Base-by-base conservation (phyloP, 1,140 invertebrate species). In the Drosophila orena region DNA sequence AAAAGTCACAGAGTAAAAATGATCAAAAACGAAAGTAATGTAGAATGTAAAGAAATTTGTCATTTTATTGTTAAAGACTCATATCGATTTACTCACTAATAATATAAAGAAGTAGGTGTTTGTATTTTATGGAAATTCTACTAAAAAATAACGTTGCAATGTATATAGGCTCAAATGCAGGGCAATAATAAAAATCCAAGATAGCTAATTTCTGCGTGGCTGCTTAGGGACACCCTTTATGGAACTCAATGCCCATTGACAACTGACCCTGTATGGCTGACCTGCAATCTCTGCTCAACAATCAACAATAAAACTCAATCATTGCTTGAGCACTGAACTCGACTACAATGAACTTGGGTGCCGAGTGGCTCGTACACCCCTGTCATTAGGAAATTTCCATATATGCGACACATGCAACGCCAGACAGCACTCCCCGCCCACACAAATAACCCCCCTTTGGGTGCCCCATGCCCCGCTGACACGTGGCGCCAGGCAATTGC, bases 331-430 rank as follows among this genome's bases (percentile, higher is more conserved):
- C 71, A 71, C 46, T 66, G 42, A 68, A 77, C 61, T 65, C 42
- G 59, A 71, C 71, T 46, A 35, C 81, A 77, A 50, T 43, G 72
- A 79, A 79, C 77, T 71, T 69, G 55, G 71, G 47, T 43, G 42
- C 74, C 42, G 44, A 34, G 40, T 57, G 30, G 30, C 30, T 30
- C 7, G 59, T 62, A 75, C 71, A 35, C 72, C 80, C 76, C 80
- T 79, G 71, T 84, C 71, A 84, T 84, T 84, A 84, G 40, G 68
- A 59, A 79, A 84, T 84, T 84, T 84, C 72, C 80, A 84, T 84
- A 83, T 83, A 79, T 79, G 71, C 79, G 64, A 78, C 79, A 83
- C 79, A 83, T 83, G 79, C 79, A 70, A 78, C 55, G 70, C 30
- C 7, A 46, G 40, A 43, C 30, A 46, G 38, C 40, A 50, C 30